phyloP scores from a whole-genome alignment of 2,888 invertebrate genomes.

The Watsonalla binaria region DNA sequence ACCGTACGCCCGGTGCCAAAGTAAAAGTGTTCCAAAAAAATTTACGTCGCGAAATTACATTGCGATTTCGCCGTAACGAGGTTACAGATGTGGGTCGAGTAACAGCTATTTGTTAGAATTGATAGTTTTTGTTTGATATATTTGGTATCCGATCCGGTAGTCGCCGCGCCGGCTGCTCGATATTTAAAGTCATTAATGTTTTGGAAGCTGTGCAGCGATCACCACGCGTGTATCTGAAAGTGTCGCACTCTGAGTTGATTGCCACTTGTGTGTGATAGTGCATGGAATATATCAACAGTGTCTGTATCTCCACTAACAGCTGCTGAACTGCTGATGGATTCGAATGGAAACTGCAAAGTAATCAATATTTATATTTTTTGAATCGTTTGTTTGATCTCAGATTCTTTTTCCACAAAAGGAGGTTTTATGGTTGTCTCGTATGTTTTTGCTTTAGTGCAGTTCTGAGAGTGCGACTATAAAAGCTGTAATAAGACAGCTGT shows the following conservation, averaged over 20 bases:
- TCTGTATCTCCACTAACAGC: not conserved
- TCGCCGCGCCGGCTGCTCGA: conserved; percentile 29
- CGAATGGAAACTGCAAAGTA: not conserved
- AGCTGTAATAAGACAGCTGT: too few relatives aligned
- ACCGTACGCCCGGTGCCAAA: conserved; percentile 59
- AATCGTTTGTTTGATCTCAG: not conserved
- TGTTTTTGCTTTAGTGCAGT: too few relatives aligned
- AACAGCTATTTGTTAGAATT: conserved; percentile 69
- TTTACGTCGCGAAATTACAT: conserved; percentile 76
- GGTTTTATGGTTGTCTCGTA: too few relatives aligned
- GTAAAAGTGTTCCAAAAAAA: conserved; percentile 77
- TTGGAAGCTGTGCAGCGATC: conserved; percentile 29
- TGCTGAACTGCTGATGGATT: not conserved
- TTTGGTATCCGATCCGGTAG: conserved; percentile 37
- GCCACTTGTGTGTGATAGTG: conserved; percentile 16
- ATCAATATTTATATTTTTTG: not conserved
- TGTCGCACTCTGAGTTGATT: conserved; percentile 26
- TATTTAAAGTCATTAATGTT: conserved; percentile 55
- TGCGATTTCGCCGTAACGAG: conserved; percentile 76
- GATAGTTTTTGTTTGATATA: conserved; percentile 55
- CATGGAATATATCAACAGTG: not conserved
- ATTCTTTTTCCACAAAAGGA: too few relatives aligned
- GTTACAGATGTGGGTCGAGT: conserved; percentile 71
- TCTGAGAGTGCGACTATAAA: too few relatives aligned
- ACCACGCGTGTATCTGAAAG: conserved; percentile 23